These are phyloP conservation scores for Rhopalosiphum nymphaeae DNA, from an alignment of 2,888 invertebrate genomes.

Conservation along the genomic window DNA sequence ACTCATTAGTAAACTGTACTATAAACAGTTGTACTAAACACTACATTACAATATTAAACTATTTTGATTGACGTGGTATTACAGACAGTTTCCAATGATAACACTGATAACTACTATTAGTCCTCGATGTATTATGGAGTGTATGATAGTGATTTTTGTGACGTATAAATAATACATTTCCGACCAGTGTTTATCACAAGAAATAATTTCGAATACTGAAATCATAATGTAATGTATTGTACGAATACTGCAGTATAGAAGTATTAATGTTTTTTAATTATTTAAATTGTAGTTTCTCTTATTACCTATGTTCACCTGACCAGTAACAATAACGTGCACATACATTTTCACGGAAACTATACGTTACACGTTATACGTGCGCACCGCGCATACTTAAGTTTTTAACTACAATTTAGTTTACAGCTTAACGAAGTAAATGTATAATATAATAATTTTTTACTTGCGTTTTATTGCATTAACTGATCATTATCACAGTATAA, in stretches of 20 bases:
- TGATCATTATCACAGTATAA: constrained; percentile 29
- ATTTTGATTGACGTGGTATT: background rate
- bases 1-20: background rate
- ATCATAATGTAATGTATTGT: background rate
- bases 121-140: background rate
- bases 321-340: background rate
- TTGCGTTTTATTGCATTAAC: constrained; percentile 10
- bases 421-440: background rate
- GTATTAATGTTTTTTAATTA: background rate
- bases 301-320: background rate
- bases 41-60: background rate
- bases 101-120: background rate
- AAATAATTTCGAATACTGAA: background rate
- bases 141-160: background rate
- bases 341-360: background rate
- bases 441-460: background rate
- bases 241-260: background rate
- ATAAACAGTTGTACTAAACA: background rate
- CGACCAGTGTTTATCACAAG: background rate
- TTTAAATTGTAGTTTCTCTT: background rate
- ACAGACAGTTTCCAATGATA: background rate
- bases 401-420: background rate
- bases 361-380: background rate
- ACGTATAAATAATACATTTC: background rate
- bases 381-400: no score